phyloP scores from a whole-genome alignment of 2,113 vertebrate species.

The Carollia perspicillata region DNA sequence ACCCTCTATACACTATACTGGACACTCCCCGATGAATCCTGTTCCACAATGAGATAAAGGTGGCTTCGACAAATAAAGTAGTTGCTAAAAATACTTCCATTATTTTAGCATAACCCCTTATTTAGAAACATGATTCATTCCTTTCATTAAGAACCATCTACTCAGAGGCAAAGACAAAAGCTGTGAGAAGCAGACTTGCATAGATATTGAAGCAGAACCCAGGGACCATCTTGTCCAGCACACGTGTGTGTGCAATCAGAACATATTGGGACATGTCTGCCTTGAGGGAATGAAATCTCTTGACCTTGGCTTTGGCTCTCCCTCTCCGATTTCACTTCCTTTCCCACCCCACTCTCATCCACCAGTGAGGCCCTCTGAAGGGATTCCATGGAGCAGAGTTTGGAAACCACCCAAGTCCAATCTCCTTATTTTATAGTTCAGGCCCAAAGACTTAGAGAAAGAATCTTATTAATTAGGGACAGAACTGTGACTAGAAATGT shows the following conservation, averaged over 20 bases:
- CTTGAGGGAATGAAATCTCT: neutral
- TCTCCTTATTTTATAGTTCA: neutral
- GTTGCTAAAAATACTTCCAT: neutral
- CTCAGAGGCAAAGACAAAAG: slow-evolving; percentile 2
- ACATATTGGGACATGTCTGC: neutral
- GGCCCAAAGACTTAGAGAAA: neutral
- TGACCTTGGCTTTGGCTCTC: neutral
- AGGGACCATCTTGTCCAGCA: neutral
- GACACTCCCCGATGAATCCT: neutral
- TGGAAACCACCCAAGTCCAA: neutral
- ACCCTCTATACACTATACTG: neutral
- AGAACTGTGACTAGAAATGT: slow-evolving; percentile 13
- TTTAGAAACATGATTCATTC: neutral
- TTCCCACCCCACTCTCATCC: neutral
- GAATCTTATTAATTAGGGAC: neutral
- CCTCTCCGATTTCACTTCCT: neutral
- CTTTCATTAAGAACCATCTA: neutral
- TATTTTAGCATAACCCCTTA: neutral
- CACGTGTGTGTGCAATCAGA: neutral
- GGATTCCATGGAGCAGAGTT: neutral
- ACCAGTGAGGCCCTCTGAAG: neutral
- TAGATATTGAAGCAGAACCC: neutral
- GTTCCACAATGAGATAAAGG: slow-evolving; percentile 8
- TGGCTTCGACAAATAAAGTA: neutral
- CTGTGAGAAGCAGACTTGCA: neutral